Conservation (phyloP, 2,888 invertebrate species). For the Cyrtodaria siliqua region DNA sequence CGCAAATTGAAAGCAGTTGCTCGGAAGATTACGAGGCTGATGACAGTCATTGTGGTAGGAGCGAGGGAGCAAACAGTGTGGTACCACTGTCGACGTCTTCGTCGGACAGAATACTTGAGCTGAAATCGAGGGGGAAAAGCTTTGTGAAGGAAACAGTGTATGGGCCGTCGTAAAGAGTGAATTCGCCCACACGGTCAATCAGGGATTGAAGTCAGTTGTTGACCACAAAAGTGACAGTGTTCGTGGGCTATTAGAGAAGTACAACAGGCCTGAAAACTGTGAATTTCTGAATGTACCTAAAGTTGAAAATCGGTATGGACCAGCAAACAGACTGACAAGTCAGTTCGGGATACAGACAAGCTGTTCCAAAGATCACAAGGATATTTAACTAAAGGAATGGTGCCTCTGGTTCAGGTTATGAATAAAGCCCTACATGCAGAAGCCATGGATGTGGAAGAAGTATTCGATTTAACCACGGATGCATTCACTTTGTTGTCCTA, state of each 20-base stretch:
- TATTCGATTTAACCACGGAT: conserved; percentile 4
- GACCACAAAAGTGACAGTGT: conserved; percentile 5
- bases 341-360: conserved; percentile 6
- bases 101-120: too few species aligned
- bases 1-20: too few species aligned
- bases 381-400: conserved; percentile 19
- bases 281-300: conserved; percentile 26
- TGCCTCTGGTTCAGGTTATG: conserved; percentile 17
- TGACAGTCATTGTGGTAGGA: too few species aligned
- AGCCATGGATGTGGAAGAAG: conserved; percentile 1
- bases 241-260: not conserved
- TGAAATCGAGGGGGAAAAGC: too few species aligned
- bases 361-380: conserved; percentile 13
- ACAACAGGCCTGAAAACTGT: too few species aligned
- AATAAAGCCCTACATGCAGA: conserved; percentile 9
- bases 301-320: conserved; percentile 6
- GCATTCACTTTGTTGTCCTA: conserved; percentile 1
- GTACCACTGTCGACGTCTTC: too few species aligned
- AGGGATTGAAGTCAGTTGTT: not conserved
- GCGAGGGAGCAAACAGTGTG: too few species aligned
- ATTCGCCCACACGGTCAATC: conserved; percentile 12
- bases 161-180: not conserved
- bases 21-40: too few species aligned
- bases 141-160: too few species aligned
- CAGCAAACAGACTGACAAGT: not conserved